Conservation (phyloP, 2,888 invertebrate species). For the Limnephilus rhombicus region DNA sequence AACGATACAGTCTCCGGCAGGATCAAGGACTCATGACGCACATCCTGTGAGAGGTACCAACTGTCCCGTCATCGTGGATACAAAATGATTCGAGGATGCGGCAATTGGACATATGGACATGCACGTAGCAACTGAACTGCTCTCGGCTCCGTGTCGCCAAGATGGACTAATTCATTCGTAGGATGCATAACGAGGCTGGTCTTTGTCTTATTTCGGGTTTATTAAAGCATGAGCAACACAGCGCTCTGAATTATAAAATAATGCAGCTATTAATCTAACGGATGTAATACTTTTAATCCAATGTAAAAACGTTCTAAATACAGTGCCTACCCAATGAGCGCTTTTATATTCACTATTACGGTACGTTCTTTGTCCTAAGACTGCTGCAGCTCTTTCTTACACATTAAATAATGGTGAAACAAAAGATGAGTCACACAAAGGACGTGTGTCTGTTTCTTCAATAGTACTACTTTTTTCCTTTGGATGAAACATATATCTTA, state of each 20-base stretch:
- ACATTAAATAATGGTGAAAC: too few species aligned
- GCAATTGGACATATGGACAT: conserved; percentile 55
- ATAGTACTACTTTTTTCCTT: too few species aligned
- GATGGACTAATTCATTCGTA: conserved; percentile 27
- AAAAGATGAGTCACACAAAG: too few species aligned
- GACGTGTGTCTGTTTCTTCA: too few species aligned
- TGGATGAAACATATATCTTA: too few species aligned
- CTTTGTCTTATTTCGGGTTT: background rate
- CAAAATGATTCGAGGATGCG: conserved; percentile 55
- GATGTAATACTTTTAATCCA: background rate
- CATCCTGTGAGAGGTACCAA: conserved; percentile 52
- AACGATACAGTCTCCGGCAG: conserved; percentile 48
- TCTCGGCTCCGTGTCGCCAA: background rate
- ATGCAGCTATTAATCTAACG: background rate
- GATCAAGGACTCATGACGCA: conserved; percentile 62
- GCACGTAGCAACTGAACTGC: conserved; percentile 26
- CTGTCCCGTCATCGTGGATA: conserved; percentile 30
- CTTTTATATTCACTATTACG: too few species aligned
- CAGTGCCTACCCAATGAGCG: background rate
- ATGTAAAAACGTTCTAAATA: background rate
- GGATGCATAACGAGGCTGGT: conserved; percentile 3
- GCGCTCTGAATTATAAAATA: background rate
- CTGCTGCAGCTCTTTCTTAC: too few species aligned
- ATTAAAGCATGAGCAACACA: background rate
- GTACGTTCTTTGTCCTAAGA: too few species aligned